Evolutionary conservation across 2,113 vertebrate species (phyloP), one percentile per base, ranked within the genome.

Genomic region (Rhinoderma darwinii): DNA sequence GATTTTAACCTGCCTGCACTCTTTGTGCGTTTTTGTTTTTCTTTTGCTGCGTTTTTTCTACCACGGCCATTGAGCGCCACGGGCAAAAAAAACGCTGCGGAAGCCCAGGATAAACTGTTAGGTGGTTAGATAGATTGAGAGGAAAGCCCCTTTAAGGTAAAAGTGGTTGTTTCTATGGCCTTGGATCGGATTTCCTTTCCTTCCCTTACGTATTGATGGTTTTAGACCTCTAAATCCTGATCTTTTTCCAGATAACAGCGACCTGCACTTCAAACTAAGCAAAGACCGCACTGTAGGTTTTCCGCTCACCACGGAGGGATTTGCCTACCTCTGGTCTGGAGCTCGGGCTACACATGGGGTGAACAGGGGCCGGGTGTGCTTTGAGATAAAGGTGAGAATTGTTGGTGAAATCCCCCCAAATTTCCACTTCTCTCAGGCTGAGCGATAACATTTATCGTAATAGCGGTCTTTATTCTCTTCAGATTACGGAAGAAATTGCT

Each of bases 241-340:
- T 75, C 10, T 74, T 81, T 75, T 72, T 75, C 88, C 91, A 98
- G 96, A 97, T 91, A 97, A 98, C 88, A 96, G 96, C 59, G 97
- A 98, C 83, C 93, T 98, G 88, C 96, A 98, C 89, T 98, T 97
- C 91, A 98, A 98, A 89, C 96, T 98, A 10, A 96, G 96, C 61
- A 92, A 96, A 6, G 96, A 98, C 84, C 95, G 96, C 14, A 97
- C 94, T 91, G 96, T 95, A 11, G 96, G 97, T 5, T 98, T 96
- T 89, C 96, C 97, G 0, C 92, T 98, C 82, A 98, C 97, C 43
- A 96, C 96, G 0, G 96, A 98, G 90, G 96, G 97, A 27, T 98
- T 98, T 74, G 97, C 97, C 51, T 97, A 95, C 88, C 92, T 98
- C 43, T 98, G 97, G 96, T 95, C 97, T 0, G 97, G 97, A 44